Conservation (phyloP, 2,888 invertebrate genomes). For the Nyleta sp. region DNA sequence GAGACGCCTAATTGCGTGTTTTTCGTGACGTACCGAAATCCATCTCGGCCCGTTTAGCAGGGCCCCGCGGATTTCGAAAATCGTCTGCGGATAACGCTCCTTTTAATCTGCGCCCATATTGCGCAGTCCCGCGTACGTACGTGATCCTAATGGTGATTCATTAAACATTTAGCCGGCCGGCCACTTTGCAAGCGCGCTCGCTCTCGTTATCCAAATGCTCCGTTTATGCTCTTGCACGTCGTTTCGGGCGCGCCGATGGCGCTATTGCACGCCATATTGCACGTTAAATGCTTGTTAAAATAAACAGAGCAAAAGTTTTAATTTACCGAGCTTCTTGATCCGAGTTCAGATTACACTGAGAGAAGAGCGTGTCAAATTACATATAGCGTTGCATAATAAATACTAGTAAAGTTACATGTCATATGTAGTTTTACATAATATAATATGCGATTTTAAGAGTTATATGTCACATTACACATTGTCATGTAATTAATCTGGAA, state of each 20-base stretch:
- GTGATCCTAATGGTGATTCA: constrained; percentile 38
- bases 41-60: constrained; percentile 32
- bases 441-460: too few species aligned
- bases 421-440: too few species aligned
- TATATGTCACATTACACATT: too few species aligned
- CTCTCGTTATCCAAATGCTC: constrained; percentile 26
- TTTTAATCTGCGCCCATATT: constrained; percentile 42
- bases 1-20: constrained; percentile 34
- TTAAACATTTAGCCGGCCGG: constrained; percentile 23
- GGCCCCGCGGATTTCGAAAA: constrained; percentile 32
- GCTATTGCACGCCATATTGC: constrained; percentile 30
- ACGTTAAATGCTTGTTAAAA: constrained; percentile 15
- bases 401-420: too few species aligned
- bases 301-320: constrained; percentile 1
- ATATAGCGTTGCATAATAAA: too few species aligned
- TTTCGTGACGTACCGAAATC: constrained; percentile 47
- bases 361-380: too few species aligned
- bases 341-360: too few species aligned
- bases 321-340: too few species aligned
- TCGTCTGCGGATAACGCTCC: constrained; percentile 35
- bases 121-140: constrained; percentile 4
- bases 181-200: constrained; percentile 11
- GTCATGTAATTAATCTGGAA: too few species aligned
- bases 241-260: constrained; percentile 11
- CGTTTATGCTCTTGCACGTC: constrained; percentile 34